Evolutionary conservation across 2,113 vertebrate species (phyloP), one percentile per base, ranked within the genome.

Genomic region (Amblyornis subalaris): DNA sequence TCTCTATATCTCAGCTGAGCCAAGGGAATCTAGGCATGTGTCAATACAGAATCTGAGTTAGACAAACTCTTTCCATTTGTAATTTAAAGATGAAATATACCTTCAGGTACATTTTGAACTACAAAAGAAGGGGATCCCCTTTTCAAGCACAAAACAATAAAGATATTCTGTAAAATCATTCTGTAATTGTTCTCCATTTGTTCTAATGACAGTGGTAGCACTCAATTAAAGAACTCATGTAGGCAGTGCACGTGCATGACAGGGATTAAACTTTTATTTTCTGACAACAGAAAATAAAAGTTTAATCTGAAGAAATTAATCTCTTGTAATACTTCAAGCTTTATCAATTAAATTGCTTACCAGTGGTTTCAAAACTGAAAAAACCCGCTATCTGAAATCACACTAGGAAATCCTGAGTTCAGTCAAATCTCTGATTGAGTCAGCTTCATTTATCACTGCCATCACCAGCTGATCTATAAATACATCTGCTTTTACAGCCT

Each of bases 401-500:
- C 66, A 48, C 55, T 40, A 65, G 71, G 33, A 94, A 81, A 70
- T 88, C 79, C 67, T 1, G 14, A 77, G n/a, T 96, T 92, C 75
- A 90, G 69, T 40, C 77, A 75, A 94, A 61, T 61, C 23, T 92
- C 81, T 47, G 36, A 74, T 54, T 83, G 74, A 85, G 64, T 80
- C 85, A 95, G 85, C 54, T 72, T 75, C 66, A 79, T 88, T 85
- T 75, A 88, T 85, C 64, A 24, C 50, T 3, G 10, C 64, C 66
- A 79, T 93, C 75, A 44, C 75, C 13, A 24, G 29, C 17, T 73
- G 42, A 40, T 93, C 82, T 94, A 93, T 96, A 95, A 93, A 97
- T 93, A 88, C 61, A 64, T 73, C 66, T 89, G 58, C 51, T 67
- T 94, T 93, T 74, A 83, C 50, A 85, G 65, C 3, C 1, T 47